A percentile compares a stretch with the other conserved stretches of the same genome.
Evolutionary conservation across 1,140 invertebrate species (phyloP).

Genomic region (Temnothorax nylanderi): DNA sequence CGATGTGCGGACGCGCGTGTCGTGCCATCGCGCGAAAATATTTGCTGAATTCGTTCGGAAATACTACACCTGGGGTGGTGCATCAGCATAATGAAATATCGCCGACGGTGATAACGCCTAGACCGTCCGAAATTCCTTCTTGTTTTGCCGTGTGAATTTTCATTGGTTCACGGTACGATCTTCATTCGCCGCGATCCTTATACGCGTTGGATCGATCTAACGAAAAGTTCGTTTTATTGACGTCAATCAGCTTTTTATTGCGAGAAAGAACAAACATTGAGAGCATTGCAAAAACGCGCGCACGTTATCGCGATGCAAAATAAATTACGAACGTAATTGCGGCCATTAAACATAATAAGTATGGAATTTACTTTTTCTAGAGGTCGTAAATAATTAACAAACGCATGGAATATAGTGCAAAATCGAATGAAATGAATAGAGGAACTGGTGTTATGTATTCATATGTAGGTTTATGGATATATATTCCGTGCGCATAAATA

Average conservation of each 20-base stretch:
- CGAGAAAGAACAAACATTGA: neutral
- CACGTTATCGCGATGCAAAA: neutral
- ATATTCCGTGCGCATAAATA: neutral
- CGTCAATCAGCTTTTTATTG: slow-evolving; percentile 11
- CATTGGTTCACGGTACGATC: neutral
- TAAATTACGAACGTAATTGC: slow-evolving; percentile 22
- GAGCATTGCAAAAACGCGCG: neutral
- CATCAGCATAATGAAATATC: slow-evolving; percentile 64
- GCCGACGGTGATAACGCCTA: slow-evolving; percentile 5
- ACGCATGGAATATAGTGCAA: neutral
- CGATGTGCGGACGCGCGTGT: neutral
- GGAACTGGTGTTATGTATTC: neutral
- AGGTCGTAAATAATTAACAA: slow-evolving; percentile 22
- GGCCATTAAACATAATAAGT: slow-evolving; percentile 31
- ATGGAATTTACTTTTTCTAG: slow-evolving; percentile 18
- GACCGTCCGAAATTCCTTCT: slow-evolving; percentile 43
- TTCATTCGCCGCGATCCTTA: neutral
- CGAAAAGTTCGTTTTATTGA: neutral
- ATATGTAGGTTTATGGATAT: neutral
- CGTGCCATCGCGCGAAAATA: slow-evolving; percentile 52
- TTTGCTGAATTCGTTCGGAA: slow-evolving; percentile 61
- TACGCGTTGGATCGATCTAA: neutral
- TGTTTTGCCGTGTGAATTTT: neutral
- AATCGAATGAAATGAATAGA: slow-evolving; percentile 7
- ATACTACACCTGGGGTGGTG: slow-evolving; percentile 51